phyloP scores from a whole-genome alignment of 2,888 invertebrate species.

The Sphaerophoria taeniata region DNA sequence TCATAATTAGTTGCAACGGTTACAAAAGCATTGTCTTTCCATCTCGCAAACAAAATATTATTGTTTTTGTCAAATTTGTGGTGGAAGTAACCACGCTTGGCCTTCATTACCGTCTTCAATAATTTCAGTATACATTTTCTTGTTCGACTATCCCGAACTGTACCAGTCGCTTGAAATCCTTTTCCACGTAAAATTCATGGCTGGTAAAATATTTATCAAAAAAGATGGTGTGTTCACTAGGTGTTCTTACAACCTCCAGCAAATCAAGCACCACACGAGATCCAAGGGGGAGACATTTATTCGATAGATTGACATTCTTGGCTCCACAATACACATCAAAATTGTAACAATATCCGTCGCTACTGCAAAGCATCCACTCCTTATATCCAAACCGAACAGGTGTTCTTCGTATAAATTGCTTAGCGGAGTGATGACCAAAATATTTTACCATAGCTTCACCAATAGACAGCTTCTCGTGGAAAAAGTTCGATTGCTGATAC shows the following conservation, averaged over 20 bases:
- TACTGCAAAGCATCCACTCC: conserved; percentile 42
- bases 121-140: conserved; percentile 18
- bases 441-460: conserved; percentile 39
- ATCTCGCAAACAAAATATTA: no score
- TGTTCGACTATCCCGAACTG: not conserved
- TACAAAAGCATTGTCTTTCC: no score
- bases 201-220: conserved; percentile 5
- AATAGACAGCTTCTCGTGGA: conserved; percentile 24
- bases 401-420: conserved; percentile 53
- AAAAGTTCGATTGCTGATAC: not conserved
- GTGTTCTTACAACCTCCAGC: not conserved
- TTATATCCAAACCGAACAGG: conserved; percentile 61
- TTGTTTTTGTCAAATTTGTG: no score
- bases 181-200: not conserved
- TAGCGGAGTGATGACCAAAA: conserved; percentile 32
- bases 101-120: conserved; percentile 28
- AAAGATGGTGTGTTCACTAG: not conserved
- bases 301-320: conserved; percentile 8
- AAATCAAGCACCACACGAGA: conserved; percentile 20
- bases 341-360: conserved; percentile 8
- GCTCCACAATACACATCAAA: conserved; percentile 13
- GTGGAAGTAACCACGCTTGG: conserved; percentile 13
- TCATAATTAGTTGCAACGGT: no score
- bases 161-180: not conserved
- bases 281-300: not conserved